phyloP scores from a whole-genome alignment of 1,140 invertebrate genomes.

The Panagrolaimus sp. region DNA sequence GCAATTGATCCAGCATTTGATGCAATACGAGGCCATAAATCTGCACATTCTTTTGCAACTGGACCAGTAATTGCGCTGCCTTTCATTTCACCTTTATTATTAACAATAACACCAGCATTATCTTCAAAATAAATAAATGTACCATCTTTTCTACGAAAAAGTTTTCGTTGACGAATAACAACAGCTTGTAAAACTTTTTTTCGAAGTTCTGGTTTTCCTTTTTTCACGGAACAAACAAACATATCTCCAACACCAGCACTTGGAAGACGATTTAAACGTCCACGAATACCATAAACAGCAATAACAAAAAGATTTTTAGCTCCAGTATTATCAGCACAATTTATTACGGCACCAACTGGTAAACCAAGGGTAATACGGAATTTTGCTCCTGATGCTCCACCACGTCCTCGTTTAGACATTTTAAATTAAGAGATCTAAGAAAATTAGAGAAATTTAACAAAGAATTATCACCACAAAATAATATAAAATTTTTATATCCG shows the following conservation, averaged over 20 bases:
- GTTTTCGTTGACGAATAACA: constrained; percentile 92
- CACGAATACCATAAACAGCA: constrained; percentile 94
- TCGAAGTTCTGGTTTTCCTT: constrained; percentile 95
- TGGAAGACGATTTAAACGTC: constrained; percentile 90
- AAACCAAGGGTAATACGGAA: constrained; percentile 97
- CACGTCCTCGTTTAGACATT: constrained; percentile 78
- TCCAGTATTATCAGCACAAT: constrained; percentile 66
- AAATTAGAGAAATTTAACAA: too few relatives aligned
- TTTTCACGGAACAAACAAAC: constrained; percentile 97
- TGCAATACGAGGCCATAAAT: constrained; percentile 97
- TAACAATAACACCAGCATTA: constrained; percentile 98
- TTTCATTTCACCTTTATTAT: constrained; percentile 99
- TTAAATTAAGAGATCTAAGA: not conserved
- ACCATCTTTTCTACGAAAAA: constrained; percentile 95
- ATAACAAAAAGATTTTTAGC: constrained; percentile 99
- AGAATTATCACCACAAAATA: too few relatives aligned
- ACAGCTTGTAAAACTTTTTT: constrained; percentile 99
- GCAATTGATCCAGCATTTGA: constrained; percentile 95
- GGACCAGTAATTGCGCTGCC: constrained; percentile 97
- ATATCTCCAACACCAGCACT: constrained; percentile 95
- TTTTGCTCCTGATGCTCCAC: constrained; percentile 98
- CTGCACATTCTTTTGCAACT: constrained; percentile 98
- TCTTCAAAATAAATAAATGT: constrained; percentile 99
- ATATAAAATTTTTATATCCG: too few relatives aligned
- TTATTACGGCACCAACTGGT: constrained; percentile 81